A percentile compares a stretch with the other conserved stretches of the same genome.
Evolutionary conservation across 2,888 invertebrate genomes (phyloP).

Genomic region (Pristionchus arcanus): DNA sequence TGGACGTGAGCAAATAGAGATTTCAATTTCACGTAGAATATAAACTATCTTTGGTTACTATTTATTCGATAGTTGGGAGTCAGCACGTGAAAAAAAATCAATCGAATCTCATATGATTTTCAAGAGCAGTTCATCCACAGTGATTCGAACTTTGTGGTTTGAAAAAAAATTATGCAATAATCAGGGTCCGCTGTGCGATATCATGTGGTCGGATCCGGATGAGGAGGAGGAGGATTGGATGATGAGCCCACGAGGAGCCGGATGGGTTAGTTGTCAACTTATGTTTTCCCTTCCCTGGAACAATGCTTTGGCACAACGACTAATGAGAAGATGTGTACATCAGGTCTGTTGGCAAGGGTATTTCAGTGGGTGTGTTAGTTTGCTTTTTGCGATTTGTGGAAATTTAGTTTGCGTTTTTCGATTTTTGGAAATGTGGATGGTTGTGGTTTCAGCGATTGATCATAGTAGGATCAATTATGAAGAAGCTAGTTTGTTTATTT

Average conservation of each 20-base stretch:
- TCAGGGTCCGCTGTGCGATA: slow-evolving; percentile 96
- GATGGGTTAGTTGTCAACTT: slow-evolving; percentile 69
- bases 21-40: too few species aligned
- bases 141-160: not conserved
- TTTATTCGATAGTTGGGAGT: too few species aligned
- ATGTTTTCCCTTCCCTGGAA: not conserved
- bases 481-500: not conserved
- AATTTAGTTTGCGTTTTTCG: too few species aligned
- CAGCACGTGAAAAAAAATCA: too few species aligned
- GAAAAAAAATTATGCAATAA: not conserved
- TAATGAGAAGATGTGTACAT: not conserved
- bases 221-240: slow-evolving; percentile 90
- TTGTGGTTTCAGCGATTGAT: not conserved
- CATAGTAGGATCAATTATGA: not conserved
- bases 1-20: too few species aligned
- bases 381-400: too few species aligned
- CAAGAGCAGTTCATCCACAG: not conserved
- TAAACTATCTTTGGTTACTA: too few species aligned
- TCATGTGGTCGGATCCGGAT: slow-evolving; percentile 99
- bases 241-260: slow-evolving; percentile 78
- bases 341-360: too few species aligned
- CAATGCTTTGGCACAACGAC: not conserved
- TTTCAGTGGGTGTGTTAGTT: too few species aligned
- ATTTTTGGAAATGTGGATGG: not conserved
- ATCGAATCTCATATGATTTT: too few species aligned